Percentiles rank a stretch among this genome's conserved stretches.
Evolutionary conservation across 2,888 invertebrate species (phyloP).

Genomic region (Drosophila mimetica): DNA sequence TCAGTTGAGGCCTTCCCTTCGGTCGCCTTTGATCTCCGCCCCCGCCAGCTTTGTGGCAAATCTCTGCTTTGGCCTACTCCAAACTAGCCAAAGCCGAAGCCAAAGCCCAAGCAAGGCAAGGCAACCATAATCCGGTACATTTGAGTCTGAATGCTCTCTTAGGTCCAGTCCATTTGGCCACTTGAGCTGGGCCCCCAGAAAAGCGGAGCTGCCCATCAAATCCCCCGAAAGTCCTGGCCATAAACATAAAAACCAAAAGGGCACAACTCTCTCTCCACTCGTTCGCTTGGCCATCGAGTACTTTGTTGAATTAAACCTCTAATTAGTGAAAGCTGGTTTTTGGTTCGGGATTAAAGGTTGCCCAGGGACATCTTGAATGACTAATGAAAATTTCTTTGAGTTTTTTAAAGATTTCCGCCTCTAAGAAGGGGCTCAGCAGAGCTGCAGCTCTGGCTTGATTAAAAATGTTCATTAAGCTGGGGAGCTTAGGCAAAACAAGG

Average conservation of each 20-base stretch:
- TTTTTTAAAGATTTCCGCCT: conserved; percentile 36
- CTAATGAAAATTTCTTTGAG: conserved; percentile 36
- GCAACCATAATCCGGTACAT: conserved; percentile 42
- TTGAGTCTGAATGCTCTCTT: conserved; percentile 61
- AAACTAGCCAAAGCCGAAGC: conserved; percentile 31
- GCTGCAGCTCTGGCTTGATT: conserved; percentile 9
- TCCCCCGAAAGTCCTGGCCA: conserved; percentile 41
- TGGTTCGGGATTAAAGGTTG: conserved; percentile 34
- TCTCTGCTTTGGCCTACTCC: conserved; percentile 22
- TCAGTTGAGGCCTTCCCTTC: conserved; percentile 3
- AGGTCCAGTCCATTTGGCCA: conserved; percentile 44
- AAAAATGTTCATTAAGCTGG: conserved; percentile 13
- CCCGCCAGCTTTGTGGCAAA: conserved; percentile 23
- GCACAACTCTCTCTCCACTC: conserved; percentile 17
- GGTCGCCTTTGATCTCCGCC: conserved; percentile 26
- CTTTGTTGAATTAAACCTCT: conserved; percentile 45
- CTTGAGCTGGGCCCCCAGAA: conserved; percentile 36
- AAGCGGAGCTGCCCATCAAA: conserved; percentile 32
- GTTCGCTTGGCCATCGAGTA: conserved; percentile 22
- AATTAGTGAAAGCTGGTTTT: conserved; percentile 43
- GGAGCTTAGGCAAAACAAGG: not conserved
- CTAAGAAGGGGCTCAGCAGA: conserved; percentile 5
- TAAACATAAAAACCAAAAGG: conserved; percentile 47
- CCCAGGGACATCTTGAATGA: conserved; percentile 40
- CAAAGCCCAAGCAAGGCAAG: too few relatives aligned